These are phyloP conservation scores for Anneissia japonica DNA, from an alignment of 35 echinoderm and acorn worm genomes.

Conservation along the genomic window DNA sequence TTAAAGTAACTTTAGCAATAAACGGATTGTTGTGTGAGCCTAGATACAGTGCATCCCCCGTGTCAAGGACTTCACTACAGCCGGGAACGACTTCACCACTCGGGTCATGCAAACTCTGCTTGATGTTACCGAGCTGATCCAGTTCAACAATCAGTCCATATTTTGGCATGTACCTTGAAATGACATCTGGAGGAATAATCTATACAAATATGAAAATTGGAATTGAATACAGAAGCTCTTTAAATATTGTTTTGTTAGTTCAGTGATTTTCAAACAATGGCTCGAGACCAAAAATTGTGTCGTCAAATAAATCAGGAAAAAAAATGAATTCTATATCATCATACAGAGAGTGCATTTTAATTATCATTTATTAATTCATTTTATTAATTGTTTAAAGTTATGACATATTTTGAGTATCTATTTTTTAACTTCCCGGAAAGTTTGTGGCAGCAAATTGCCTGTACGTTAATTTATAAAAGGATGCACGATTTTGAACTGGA, in stretches of 20 bases:
- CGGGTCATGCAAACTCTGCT: constrained; percentile 56
- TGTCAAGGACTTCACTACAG: constrained; percentile 56
- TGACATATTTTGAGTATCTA: too few species aligned
- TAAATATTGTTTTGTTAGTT: neutral
- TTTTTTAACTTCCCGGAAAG: too few species aligned
- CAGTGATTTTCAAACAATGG: too few species aligned
- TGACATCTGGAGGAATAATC: constrained; percentile 33
- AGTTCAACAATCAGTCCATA: constrained; percentile 57
- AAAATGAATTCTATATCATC: neutral
- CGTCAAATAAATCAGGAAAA: neutral
- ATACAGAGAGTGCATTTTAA: neutral
- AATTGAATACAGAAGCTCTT: neutral
- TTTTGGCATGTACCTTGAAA: constrained; percentile 27
- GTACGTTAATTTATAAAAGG: too few species aligned
- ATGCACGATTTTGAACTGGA: too few species aligned
- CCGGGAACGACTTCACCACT: constrained; percentile 29
- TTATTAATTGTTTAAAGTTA: too few species aligned
- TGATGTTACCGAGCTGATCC: constrained; percentile 40
- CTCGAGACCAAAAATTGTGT: neutral
- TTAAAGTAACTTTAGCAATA: constrained; percentile 22
- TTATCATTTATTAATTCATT: too few species aligned
- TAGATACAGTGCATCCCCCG: constrained; percentile 38
- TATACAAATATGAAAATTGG: constrained; percentile 8
- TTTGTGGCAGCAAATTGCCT: too few species aligned
- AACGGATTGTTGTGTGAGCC: constrained; percentile 49